Evolutionary conservation across 2,888 invertebrate genomes (phyloP).

Genomic region (Polyploca ridens): DNA sequence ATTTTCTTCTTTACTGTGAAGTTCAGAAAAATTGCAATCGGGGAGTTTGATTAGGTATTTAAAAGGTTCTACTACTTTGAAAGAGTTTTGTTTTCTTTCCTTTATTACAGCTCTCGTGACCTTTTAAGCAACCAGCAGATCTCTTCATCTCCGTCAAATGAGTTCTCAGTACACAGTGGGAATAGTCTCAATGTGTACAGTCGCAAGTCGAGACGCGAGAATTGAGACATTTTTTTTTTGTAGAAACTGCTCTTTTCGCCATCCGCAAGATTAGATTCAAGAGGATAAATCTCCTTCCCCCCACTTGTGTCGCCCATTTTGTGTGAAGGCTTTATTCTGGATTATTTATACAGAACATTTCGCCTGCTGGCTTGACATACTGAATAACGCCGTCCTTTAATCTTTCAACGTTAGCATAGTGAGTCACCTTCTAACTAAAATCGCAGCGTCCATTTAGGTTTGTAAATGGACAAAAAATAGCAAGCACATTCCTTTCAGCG

Average conservation of each 20-base stretch:
- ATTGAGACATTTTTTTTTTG: conserved; percentile 68
- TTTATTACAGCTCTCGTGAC: conserved; percentile 24
- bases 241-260: conserved; percentile 76
- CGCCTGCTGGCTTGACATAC: conserved; percentile 61
- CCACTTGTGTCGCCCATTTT: conserved; percentile 71
- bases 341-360: conserved; percentile 79
- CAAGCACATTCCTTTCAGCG: conserved; percentile 28
- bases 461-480: conserved; percentile 32
- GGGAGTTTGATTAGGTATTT: too few relatives aligned
- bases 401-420: conserved; percentile 50
- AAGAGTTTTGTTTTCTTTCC: conserved; percentile 19
- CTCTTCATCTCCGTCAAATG: conserved; percentile 56
- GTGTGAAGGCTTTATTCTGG: conserved; percentile 76
- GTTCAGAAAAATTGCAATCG: too few relatives aligned
- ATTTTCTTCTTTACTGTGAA: not conserved
- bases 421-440: conserved; percentile 45
- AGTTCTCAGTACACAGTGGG: conserved; percentile 57
- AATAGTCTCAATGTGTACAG: conserved; percentile 61
- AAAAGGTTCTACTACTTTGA: not conserved
- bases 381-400: conserved; percentile 68
- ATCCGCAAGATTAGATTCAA: conserved; percentile 81
- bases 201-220: conserved; percentile 52
- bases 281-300: conserved; percentile 77
- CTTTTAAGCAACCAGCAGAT: conserved; percentile 44
- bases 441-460: conserved; percentile 26